A percentile compares a stretch with the other conserved stretches of the same genome.
Conservation (phyloP, 2,113 vertebrate species). For the Ptilonorhynchus violaceus region DNA sequence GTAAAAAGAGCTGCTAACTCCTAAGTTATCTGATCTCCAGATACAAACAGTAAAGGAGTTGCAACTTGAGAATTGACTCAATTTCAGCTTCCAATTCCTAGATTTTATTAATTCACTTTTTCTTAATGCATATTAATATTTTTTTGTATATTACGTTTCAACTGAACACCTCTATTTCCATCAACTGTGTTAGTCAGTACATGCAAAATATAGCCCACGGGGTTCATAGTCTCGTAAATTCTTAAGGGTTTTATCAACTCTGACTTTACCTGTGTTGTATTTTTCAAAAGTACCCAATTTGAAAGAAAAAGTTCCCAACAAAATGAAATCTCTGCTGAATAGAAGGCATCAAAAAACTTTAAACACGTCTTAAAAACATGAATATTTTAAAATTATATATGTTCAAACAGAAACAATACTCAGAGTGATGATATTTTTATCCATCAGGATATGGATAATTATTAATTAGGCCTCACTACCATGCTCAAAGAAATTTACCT, state of each 20-base stretch:
- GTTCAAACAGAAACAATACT: not conserved
- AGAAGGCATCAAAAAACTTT: not conserved
- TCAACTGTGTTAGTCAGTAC: not conserved
- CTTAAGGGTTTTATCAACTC: not conserved
- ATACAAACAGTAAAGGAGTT: not conserved
- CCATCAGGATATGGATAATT: too few species aligned
- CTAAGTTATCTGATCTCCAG: not conserved
- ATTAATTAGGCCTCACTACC: not conserved
- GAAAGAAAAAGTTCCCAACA: not conserved
- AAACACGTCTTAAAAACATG: not conserved
- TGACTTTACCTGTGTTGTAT: not conserved
- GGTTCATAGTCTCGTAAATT: not conserved
- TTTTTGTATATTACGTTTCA: not conserved
- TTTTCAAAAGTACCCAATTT: not conserved
- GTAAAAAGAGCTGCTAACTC: not conserved
- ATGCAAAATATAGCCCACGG: not conserved
- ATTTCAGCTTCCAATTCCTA: not conserved
- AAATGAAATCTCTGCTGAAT: not conserved
- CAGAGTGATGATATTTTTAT: not conserved
- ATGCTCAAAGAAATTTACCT: slow-evolving; percentile 73
- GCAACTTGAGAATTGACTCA: not conserved
- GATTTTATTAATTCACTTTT: not conserved
- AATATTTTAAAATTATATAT: accelerated
- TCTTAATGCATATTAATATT: not conserved
- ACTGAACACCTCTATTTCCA: not conserved